Evolutionary conservation across 2,888 invertebrate species (phyloP).

Genomic region (Drosophila melanosoma): DNA sequence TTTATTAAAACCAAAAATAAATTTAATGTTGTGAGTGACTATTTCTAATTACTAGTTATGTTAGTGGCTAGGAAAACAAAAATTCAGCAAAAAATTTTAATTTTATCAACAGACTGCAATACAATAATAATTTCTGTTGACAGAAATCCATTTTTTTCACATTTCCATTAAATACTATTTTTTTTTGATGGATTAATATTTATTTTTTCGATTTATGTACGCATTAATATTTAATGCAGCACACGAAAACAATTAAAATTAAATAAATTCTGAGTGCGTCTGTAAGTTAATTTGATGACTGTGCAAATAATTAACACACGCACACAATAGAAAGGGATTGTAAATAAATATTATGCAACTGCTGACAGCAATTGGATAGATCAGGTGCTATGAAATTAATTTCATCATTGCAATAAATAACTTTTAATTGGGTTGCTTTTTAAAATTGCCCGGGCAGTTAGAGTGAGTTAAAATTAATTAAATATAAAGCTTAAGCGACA

Average conservation of each 20-base stretch:
- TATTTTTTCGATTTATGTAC: constrained; percentile 13
- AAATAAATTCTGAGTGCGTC: constrained; percentile 51
- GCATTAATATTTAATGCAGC: constrained; percentile 38
- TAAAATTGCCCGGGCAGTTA: neutral
- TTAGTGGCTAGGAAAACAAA: neutral
- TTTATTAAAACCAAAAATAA: constrained; percentile 4
- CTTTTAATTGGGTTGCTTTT: constrained; percentile 11
- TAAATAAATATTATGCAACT: constrained; percentile 1
- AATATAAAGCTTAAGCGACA: constrained; percentile 12
- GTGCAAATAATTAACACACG: constrained; percentile 56
- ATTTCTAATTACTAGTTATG: constrained; percentile 19
- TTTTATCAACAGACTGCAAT: constrained; percentile 12
- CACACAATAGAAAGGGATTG: constrained; percentile 24
- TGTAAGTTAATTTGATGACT: constrained; percentile 49
- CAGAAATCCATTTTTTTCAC: constrained; percentile 35
- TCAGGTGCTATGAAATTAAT: neutral
- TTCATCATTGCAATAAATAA: neutral
- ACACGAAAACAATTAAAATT: constrained; percentile 60
- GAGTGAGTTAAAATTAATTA: constrained; percentile 15
- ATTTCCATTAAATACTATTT: constrained; percentile 1
- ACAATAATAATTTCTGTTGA: constrained; percentile 31
- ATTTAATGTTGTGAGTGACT: neutral
- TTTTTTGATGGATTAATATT: constrained; percentile 1
- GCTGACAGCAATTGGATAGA: neutral
- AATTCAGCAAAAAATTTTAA: constrained; percentile 22